Base-by-base conservation (phyloP, 2,888 invertebrate genomes). In the Cantharis lateralis region DNA sequence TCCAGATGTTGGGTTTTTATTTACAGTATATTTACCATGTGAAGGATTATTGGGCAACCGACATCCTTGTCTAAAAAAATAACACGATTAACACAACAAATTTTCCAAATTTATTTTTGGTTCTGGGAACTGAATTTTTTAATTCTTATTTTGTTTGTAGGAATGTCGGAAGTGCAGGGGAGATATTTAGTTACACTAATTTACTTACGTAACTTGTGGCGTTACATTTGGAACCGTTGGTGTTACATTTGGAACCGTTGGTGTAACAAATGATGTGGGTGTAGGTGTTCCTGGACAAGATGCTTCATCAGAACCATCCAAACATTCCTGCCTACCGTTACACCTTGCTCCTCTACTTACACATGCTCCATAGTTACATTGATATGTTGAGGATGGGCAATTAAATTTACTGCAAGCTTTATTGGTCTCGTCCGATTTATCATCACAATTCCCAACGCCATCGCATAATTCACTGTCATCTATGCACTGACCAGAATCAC, bases 291-390 rank as follows among this genome's bases (percentile, higher is more conserved):
- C 70, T 1, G 68, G 13, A 70, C 77, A 78, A 11, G 5, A 10
- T 15, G 11, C 16, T 80, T 91, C 91, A 82, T 91, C 91, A 3
- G 90, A 91, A 32, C 87, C 87, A 78, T 91, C 91, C 9, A 87
- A 81, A 80, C 91, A 91, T 74, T 91, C 88, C 68, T 83, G 80
- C 11, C 85, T 78, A 0, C 89, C 89, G 80, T 91, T 89, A 79
- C 93, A 93, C 68, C 87, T 86, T 0, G 89, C 86, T 15, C 89
- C 89, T 2, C 90, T 89, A 15, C 78, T 75, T 7, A 86, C 82
- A 78, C 86, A 87, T 5, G 85, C 86, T 10, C 87, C 87, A 74
- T 86, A 86, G 11, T 81, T 80, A 72, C 87, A 86, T 64, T 79
- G 76, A 77, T 83, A 85, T 3, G 82, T 80, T 20, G 62, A 20